Base-by-base conservation (phyloP, 2,888 invertebrate genomes). In the Trachelus tabidus region DNA sequence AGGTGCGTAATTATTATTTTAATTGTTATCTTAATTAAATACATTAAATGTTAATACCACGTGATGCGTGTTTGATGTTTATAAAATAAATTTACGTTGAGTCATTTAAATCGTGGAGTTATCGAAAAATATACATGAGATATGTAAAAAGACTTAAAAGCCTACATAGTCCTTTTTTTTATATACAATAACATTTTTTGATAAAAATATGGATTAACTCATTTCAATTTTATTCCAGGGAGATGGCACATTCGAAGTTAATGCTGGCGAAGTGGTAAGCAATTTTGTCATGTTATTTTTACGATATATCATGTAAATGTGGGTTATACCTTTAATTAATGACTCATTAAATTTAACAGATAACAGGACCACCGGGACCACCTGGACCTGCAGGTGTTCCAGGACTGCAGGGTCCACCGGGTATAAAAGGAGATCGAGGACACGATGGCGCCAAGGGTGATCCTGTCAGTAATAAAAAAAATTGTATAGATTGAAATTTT, bases 341-440 rank as follows among this genome's bases (percentile, higher is more conserved):
- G 56, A 33, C 31, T 75, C 73, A 75, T 12, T 68, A 23, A 68
- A 76, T 75, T 77, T 81, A 77, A 56, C 84, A 94, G 94, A 91
- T 94, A 87, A 92, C 93, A 84, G 94, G 94, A 81, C 95, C 95
- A 12, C 95, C 95, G 81, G 96, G 97, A 77, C 96, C 97, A 73
- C 96, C 97, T 76, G 97, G 96, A 40, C 94, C 94, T 73, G 92
- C 94, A 75, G 96, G 96, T 71, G 91, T 93, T 77, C 94, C 95
- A 34, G 96, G 96, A 81, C 93, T 96, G 78, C 96, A 96, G 91
- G 97, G 97, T 71, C 96, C 96, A 75, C 96, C 97, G 73, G 97
- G 97, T 84, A 96, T 97, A 84, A 96, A 96, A 92, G 97, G 97
- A 76, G 97, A 97, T 91, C 94, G 96, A 92, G 97, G 97, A 85